Conservation (phyloP, 2,888 invertebrate species). For the Heliothis peltigera region DNA sequence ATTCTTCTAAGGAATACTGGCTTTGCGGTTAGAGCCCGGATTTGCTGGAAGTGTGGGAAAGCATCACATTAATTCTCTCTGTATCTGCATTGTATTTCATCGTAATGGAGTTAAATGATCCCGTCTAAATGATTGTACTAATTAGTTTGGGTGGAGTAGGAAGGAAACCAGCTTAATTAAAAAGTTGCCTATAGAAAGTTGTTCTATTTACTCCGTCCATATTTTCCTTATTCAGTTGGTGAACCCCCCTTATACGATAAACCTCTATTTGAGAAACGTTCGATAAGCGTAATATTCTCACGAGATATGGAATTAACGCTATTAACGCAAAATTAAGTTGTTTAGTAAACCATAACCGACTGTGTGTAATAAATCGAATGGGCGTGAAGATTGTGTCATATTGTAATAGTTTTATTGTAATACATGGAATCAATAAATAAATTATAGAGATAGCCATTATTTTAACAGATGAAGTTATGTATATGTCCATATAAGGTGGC, state of each 20-base stretch:
- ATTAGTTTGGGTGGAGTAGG: conserved; percentile 42
- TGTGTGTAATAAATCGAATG: conserved; percentile 22
- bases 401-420: conserved; percentile 45
- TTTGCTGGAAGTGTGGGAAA: conserved; percentile 50
- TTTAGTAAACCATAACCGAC: not conserved
- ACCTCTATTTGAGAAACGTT: conserved; percentile 33
- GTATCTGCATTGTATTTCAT: conserved; percentile 17
- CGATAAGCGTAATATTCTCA: conserved; percentile 30
- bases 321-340: conserved; percentile 15
- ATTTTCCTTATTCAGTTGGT: conserved; percentile 42
- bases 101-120: conserved; percentile 18
- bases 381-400: conserved; percentile 34
- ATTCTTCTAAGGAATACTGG: conserved; percentile 60
- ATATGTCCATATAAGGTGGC: conserved; percentile 48
- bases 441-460: conserved; percentile 47
- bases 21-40: conserved; percentile 62
- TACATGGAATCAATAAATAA: conserved; percentile 47
- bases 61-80: conserved; percentile 24
- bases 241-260: conserved; percentile 34
- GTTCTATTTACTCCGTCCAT: conserved; percentile 40
- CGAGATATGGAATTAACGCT: conserved; percentile 17
- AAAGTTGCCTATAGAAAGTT: conserved; percentile 51
- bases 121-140: conserved; percentile 34
- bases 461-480: conserved; percentile 51
- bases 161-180: conserved; percentile 50